Base-by-base conservation (phyloP, 2,888 invertebrate species). In the Acrobasis repandana region DNA sequence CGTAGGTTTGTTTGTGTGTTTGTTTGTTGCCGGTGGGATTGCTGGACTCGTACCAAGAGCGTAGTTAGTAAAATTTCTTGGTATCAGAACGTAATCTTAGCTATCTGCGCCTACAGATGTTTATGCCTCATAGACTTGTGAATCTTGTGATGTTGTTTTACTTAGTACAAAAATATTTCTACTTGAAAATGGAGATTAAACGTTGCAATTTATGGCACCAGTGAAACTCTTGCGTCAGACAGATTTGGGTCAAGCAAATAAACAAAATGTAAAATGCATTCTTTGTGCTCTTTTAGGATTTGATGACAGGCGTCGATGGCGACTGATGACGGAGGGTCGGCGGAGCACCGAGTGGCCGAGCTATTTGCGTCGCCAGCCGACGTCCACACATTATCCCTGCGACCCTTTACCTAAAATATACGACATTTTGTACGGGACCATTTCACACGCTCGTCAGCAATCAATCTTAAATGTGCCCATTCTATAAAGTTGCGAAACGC, bases 301-400 rank as follows among this genome's bases (percentile, higher is more conserved):
- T 75, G 66, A 73, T 74, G 67, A 63, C 67, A 70, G 73, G 67
- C 70, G 62, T 61, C 62, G 59, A 62, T 61, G 61, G 59, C 71
- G 71, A 69, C 71, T 77, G 77, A 76, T 75, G 79, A 77, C 73
- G 74, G 67, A 71, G 71, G 74, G 68, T 63, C 68, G 65, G 68
- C 28, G 8, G 28, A 69, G 67, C 71, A 72, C 66, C 75, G 71
- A 71, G 71, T 75, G 73, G 67, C 73, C 71, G 64, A 64, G 78
- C 77, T 83, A 85, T 85, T 85, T 83, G 70, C 72, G 82, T 79
- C 72, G 67, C 63, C 74, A 70, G 72, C 65, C 76, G 76, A 71
- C 74, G 71, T 76, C 76, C 70, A 74, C 80, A 73, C 83, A 83
- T 84, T 83, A 85, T 81, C 83, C 85, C 80, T 73, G 73, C 72